These are phyloP conservation scores for Choloepus hoffmanni DNA, from an alignment of 2,113 vertebrate genomes.

Conservation along the genomic window DNA sequence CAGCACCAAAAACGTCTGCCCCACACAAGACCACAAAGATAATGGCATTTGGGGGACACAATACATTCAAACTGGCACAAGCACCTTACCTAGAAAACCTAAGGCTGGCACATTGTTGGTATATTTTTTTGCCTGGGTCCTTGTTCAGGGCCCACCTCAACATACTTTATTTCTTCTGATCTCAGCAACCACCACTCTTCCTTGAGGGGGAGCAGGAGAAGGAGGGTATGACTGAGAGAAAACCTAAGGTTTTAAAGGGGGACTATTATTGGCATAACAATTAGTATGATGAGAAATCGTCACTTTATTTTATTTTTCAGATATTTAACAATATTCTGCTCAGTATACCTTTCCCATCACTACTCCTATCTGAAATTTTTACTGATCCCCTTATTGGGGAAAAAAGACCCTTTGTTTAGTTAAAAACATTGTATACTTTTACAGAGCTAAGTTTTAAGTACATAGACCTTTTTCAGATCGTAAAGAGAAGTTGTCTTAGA, in stretches of 20 bases:
- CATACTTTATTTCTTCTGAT: neutral
- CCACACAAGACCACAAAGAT: too few species aligned
- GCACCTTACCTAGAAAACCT: neutral
- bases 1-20: too few species aligned
- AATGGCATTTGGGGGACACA: too few species aligned
- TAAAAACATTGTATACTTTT: neutral
- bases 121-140: neutral
- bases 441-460: neutral
- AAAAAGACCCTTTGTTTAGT: neutral
- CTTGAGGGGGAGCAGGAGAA: neutral
- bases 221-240: neutral
- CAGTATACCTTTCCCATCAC: neutral
- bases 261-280: neutral
- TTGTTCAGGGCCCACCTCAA: neutral
- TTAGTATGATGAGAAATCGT: neutral
- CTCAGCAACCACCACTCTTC: neutral
- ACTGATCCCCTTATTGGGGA: neutral
- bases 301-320: neutral
- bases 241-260: neutral
- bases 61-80: too few species aligned
- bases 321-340: neutral
- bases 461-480: neutral
- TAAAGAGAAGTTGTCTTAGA: neutral
- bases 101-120: neutral
- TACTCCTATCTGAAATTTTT: constrained; percentile 11